These are phyloP conservation scores for Pao palembangensis DNA, from an alignment of 2,113 vertebrate species.

Conservation along the genomic window DNA sequence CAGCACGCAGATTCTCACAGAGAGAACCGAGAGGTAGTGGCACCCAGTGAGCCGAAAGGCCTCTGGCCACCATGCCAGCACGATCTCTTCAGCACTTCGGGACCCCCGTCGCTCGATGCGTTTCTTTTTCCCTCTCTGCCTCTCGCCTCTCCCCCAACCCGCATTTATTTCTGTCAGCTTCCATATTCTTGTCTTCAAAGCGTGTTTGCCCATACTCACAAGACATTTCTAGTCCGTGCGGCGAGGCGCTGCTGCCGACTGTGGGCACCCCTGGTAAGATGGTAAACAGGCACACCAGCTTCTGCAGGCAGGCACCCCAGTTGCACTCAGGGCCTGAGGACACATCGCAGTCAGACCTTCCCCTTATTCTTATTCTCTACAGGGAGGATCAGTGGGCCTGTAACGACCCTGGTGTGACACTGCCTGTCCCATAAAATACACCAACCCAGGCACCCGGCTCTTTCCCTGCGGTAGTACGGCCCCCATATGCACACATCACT, in stretches of 20 bases:
- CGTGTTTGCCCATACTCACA: slow-evolving; percentile 62
- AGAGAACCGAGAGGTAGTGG: slow-evolving; percentile 49
- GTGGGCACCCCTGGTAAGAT: slow-evolving; percentile 64
- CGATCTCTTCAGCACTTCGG: slow-evolving; percentile 69
- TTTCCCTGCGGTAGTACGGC: slow-evolving; percentile 59
- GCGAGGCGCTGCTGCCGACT: slow-evolving; percentile 53
- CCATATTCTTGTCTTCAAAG: slow-evolving; percentile 79
- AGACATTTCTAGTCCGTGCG: slow-evolving; percentile 66
- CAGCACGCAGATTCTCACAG: slow-evolving; percentile 44
- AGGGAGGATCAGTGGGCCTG: slow-evolving; percentile 59
- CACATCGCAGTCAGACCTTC: slow-evolving; percentile 56
- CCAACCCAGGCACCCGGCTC: slow-evolving; percentile 47
- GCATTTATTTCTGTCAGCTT: slow-evolving; percentile 79
- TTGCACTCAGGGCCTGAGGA: slow-evolving; percentile 50
- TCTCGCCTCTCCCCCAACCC: slow-evolving; percentile 60
- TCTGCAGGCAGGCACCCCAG: slow-evolving; percentile 51
- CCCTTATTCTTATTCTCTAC: slow-evolving; percentile 60
- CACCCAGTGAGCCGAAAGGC: slow-evolving; percentile 61
- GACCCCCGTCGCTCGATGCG: slow-evolving; percentile 51
- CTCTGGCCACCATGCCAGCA: slow-evolving; percentile 75
- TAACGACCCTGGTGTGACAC: slow-evolving; percentile 65
- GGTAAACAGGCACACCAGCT: slow-evolving; percentile 71
- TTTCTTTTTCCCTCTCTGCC: slow-evolving; percentile 46
- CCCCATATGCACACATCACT: slow-evolving; percentile 76
- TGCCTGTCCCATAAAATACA: slow-evolving; percentile 64